Conservation (phyloP, 2,888 invertebrate species). For the Hetaerina titia region DNA sequence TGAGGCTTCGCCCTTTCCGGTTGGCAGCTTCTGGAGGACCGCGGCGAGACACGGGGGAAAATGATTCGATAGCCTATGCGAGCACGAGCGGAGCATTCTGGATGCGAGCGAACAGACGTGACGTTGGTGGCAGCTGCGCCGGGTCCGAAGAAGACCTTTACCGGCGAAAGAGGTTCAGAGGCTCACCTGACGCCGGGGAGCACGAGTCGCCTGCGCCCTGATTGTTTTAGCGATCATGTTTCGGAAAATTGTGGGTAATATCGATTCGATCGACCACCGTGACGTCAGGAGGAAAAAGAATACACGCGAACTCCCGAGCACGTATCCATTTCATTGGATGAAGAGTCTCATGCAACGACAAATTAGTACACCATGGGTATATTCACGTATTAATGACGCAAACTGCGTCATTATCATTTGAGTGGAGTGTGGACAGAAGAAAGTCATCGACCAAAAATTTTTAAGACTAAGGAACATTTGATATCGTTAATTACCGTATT, state of each 20-base stretch:
- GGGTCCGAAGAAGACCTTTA: background rate
- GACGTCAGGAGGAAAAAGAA: background rate
- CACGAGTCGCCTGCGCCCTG: background rate
- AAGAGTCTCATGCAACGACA: too few species aligned
- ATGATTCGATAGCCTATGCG: background rate
- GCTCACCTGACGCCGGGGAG: background rate
- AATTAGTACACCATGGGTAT: too few species aligned
- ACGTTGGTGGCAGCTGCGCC: background rate
- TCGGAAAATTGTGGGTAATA: background rate
- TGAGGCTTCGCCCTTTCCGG: constrained; percentile 16
- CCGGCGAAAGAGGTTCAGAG: background rate
- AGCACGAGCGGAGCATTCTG: background rate
- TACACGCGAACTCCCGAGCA: too few species aligned
- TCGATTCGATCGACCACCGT: background rate
- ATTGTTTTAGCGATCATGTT: background rate
- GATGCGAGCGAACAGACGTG: background rate
- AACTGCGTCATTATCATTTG: too few species aligned
- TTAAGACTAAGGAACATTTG: too few species aligned
- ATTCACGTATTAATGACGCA: too few species aligned
- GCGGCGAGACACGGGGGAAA: background rate
- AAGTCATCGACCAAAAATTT: too few species aligned
- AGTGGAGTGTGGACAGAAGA: too few species aligned
- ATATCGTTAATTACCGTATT: too few species aligned
- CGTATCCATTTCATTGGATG: too few species aligned
- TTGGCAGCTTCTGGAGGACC: background rate